Base-by-base conservation (phyloP, 2,888 invertebrate genomes). In the Caenorhabditis imperialis region DNA sequence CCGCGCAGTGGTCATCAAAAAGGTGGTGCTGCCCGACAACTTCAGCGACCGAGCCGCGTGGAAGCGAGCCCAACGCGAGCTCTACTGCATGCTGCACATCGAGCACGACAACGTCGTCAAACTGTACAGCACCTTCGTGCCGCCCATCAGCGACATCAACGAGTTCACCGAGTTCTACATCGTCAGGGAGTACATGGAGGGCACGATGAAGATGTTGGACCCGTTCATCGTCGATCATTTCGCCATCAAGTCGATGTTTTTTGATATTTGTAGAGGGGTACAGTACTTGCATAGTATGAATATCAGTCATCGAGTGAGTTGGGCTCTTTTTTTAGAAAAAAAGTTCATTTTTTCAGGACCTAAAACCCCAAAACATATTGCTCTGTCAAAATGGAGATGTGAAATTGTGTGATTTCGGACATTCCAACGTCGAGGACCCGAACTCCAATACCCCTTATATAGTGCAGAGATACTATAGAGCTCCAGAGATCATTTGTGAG, bases 381-480 rank as follows among this genome's bases (percentile, higher is more conserved):
- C 98, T 99, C 84, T 96, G 96, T 91, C 94, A 95, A 81, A 97
- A 99, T 91, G 99, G 98, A 90, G 97, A 97, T 83, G 91, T 99
- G 86, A 99, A 99, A 91, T 98, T 99, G 89, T 91, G 99, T 88
- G 99, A 99, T 91, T 99, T 99, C 89, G 99, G 99, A 23, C 91
- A 99, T 88, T 98, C 99, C 69, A 92, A 99, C 35, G 62, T 55
- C 5, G 63, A 69, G 8, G 81, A 80, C 83, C 96, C 95, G 74
- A 97, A 97, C 90, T 96, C 97, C 95, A 98, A 99, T 97, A 99
- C 99, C 53, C 98, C 98, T 2, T 99, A 99, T 90, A 98, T 99
- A 76, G 98, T 99, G 78, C 99, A 98, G 70, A 91, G 98, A 83
- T 96, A 98, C 90, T 99, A 99, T 90, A 92, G 99, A 85, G 98